phyloP scores from a whole-genome alignment of 1,140 invertebrate genomes.

The Drosophila nigromelanica region DNA sequence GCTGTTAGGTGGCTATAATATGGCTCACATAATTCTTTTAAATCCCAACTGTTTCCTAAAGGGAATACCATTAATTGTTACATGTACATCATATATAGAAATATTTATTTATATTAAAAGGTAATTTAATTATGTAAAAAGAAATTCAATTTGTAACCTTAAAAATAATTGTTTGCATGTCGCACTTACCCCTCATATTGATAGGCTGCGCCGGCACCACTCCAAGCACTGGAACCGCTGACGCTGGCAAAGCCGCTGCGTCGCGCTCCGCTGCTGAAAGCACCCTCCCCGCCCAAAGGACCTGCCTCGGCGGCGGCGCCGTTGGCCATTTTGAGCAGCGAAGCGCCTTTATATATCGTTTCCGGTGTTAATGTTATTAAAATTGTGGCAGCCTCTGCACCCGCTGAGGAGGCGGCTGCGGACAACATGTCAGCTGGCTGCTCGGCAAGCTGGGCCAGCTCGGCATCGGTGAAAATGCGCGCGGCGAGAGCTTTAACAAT shows the following conservation, averaged over 20 bases:
- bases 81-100: too few species aligned
- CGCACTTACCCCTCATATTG: constrained; percentile 79
- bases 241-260: constrained; percentile 15
- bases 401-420: neutral
- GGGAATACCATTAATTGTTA: too few species aligned
- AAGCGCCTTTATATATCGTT: constrained; percentile 83
- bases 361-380: constrained; percentile 84
- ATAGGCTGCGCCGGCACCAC: constrained; percentile 48
- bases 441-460: constrained; percentile 40
- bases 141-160: too few species aligned
- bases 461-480: constrained; percentile 69
- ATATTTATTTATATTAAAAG: too few species aligned
- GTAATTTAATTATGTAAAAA: too few species aligned
- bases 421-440: neutral
- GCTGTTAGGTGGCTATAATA: too few species aligned
- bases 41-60: too few species aligned
- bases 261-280: constrained; percentile 16
- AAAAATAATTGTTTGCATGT: neutral
- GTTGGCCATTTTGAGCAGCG: constrained; percentile 72
- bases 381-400: constrained; percentile 44
- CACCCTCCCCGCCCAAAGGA: constrained; percentile 12
- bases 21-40: too few species aligned
- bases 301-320: constrained; percentile 25
- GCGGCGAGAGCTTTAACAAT: constrained; percentile 81
- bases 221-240: constrained; percentile 38